Evolutionary conservation across 2,888 invertebrate genomes (phyloP), one percentile per base, ranked within the genome.

Genomic region (Chelonus formosanus): DNA sequence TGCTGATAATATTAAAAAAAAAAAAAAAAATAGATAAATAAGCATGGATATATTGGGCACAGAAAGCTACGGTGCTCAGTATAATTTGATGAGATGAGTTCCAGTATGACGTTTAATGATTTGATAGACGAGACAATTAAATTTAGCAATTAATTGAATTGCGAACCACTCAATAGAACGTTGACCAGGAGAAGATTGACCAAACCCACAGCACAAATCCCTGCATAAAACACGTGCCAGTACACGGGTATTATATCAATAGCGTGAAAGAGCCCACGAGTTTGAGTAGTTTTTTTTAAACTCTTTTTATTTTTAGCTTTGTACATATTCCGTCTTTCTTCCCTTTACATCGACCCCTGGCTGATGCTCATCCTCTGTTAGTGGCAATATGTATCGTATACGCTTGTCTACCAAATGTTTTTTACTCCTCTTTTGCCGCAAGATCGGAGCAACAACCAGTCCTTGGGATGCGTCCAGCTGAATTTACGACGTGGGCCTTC

Each of bases 401-500:
- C 71, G 77, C 75, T 76, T 76, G 76, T 78, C 76, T 76, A 73
- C 74, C 73, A 73, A 74, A 75, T 76, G 71, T 75, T 72, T 73
- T 77, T 75, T 72, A 76, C 45, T 55, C 58, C 65, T 70, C 71
- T 70, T 71, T 71, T 65, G 73, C 73, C 72, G 77, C 73, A 71
- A 75, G 77, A 78, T 77, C 75, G 75, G 76, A 78, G 75, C 76
- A 79, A 77, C 78, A 77, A 77, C 74, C 77, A 67, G 67, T 68
- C 62, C 73, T 58, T 61, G 60, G 56, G 48, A 76, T 74, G 77
- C 72, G 77, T 79, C 78, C 74, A 73, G 70, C 74, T 74, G 78
- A 79, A 80, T 80, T 80, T 80, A 80, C 80, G 78, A 78, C 74
- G 77, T 65, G 68, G 67, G 75, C 74, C 75, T 44, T 64, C 63